Evolutionary conservation across 2,888 invertebrate genomes (phyloP), one percentile per base, ranked within the genome.

Genomic region (Brachyptera putata): DNA sequence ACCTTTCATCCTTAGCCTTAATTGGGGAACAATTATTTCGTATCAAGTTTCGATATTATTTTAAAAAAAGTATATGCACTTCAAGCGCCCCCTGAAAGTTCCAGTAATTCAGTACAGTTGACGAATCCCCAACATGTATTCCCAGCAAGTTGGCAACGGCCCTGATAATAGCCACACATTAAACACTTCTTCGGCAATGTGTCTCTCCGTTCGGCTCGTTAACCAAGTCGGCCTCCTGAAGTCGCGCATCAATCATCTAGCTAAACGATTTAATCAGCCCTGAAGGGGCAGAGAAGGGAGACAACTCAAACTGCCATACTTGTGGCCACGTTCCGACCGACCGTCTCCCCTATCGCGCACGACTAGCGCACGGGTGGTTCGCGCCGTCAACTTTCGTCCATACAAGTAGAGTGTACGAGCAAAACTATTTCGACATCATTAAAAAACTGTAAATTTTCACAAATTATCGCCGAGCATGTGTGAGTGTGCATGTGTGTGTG

Each of bases 361-460:
- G n/a, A n/a, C n/a, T n/a, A n/a, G n/a, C n/a, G n/a, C n/a, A n/a
- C n/a, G n/a, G n/a, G n/a, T n/a, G n/a, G n/a, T n/a, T n/a, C n/a
- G n/a, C n/a, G n/a, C n/a, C n/a, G n/a, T n/a, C n/a, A n/a, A n/a
- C n/a, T n/a, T n/a, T n/a, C n/a, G n/a, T n/a, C n/a, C 41, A 14
- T 41, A 21, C 16, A 5, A 14, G 18, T 5, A 16, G 11, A 1
- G 2, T 2, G n/a, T 21, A 13, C 36, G 36, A 22, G 16, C 53
- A 16, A 30, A 18, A 34, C 34, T 16, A 24, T 26, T 26, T 26
- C 16, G 49, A 26, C 49, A 16, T 53, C 53, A 53, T 53, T 53
- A 53, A 53, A 53, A 34, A 34, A 34, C 53, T 53, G 53, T 53
- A 53, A 34, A 53, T 53, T 53, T 30, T 50, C 26, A 25, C 34